phyloP scores from a whole-genome alignment of 2,797 vertebrate genomes.

The Echiichthys vipera region DNA sequence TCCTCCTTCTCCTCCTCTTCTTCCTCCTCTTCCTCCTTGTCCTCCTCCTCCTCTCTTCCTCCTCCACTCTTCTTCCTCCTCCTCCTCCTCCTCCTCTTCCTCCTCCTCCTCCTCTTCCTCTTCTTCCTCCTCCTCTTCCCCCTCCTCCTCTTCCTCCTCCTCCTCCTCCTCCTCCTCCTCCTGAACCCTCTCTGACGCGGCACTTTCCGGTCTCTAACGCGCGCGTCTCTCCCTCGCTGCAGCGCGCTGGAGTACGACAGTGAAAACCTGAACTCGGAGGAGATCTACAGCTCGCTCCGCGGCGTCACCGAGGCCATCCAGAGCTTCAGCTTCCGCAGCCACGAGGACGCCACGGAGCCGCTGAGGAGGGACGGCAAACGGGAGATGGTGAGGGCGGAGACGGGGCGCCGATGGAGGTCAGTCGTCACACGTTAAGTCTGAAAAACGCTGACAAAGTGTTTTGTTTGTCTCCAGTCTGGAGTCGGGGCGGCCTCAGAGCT shows the following conservation, averaged over 20 bases:
- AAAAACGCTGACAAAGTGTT: too few relatives aligned
- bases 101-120: slow-evolving; percentile 71
- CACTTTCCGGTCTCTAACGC: too few relatives aligned
- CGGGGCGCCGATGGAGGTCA: too few relatives aligned
- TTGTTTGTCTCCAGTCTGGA: slow-evolving; percentile 76
- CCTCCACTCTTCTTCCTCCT: slow-evolving; percentile 69
- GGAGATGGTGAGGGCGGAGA: slow-evolving; percentile 85
- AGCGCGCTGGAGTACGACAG: slow-evolving; percentile 96
- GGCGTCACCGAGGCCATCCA: slow-evolving; percentile 97
- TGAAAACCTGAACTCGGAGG: slow-evolving; percentile 96
- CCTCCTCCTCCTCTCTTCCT: too few relatives aligned
- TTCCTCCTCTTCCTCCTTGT: slow-evolving; percentile 1
- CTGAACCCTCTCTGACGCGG: too few relatives aligned
- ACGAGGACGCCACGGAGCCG: slow-evolving; percentile 93
- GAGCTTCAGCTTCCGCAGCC: slow-evolving; percentile 96
- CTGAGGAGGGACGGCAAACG: slow-evolving; percentile 90
- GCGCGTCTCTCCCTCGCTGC: slow-evolving; percentile 9
- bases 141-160: not conserved
- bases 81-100: not conserved
- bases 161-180: not conserved
- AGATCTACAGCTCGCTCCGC: slow-evolving; percentile 96
- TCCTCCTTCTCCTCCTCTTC: slow-evolving; percentile 57
- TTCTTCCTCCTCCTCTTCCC: not conserved
- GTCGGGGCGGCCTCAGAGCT: slow-evolving; percentile 83
- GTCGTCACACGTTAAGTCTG: too few relatives aligned